Evolutionary conservation across 2,797 vertebrate genomes (phyloP).

Genomic region (Danio kyathit): DNA sequence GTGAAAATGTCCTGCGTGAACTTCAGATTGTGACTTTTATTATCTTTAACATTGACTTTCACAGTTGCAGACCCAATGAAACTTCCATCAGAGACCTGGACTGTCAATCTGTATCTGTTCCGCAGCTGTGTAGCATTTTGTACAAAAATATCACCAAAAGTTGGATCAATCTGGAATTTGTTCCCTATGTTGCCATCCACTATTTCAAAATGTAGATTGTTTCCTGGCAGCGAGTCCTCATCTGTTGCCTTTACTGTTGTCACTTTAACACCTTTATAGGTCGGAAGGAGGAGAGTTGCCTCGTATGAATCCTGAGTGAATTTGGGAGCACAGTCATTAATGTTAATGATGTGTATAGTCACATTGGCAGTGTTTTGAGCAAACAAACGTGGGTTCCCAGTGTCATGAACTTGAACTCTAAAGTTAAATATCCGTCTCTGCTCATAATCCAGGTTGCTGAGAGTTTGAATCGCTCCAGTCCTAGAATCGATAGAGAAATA

Average conservation of each 20-base stretch:
- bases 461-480: slow-evolving; percentile 84
- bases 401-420: slow-evolving; percentile 86
- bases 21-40: slow-evolving; percentile 79
- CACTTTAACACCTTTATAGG: slow-evolving; percentile 83
- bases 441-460: slow-evolving; percentile 83
- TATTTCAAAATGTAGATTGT: slow-evolving; percentile 83
- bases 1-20: slow-evolving; percentile 83
- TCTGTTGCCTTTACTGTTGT: slow-evolving; percentile 82
- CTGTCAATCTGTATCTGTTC: slow-evolving; percentile 82
- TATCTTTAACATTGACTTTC: slow-evolving; percentile 84
- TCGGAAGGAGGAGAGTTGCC: slow-evolving; percentile 80
- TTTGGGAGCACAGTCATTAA: slow-evolving; percentile 85
- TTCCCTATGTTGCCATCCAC: slow-evolving; percentile 86
- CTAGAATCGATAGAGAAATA: slow-evolving; percentile 87
- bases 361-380: slow-evolving; percentile 83
- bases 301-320: slow-evolving; percentile 82
- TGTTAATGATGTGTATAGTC: slow-evolving; percentile 83
- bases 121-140: slow-evolving; percentile 83
- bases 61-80: slow-evolving; percentile 78
- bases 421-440: slow-evolving; percentile 81
- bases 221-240: slow-evolving; percentile 80
- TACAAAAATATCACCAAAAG: slow-evolving; percentile 80
- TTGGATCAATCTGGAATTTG: slow-evolving; percentile 80
- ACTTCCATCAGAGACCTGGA: slow-evolving; percentile 84
- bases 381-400: slow-evolving; percentile 79